These are phyloP conservation scores for Daubentonia madagascariensis DNA, from an alignment of 2,113 vertebrate genomes.

Conservation along the genomic window DNA sequence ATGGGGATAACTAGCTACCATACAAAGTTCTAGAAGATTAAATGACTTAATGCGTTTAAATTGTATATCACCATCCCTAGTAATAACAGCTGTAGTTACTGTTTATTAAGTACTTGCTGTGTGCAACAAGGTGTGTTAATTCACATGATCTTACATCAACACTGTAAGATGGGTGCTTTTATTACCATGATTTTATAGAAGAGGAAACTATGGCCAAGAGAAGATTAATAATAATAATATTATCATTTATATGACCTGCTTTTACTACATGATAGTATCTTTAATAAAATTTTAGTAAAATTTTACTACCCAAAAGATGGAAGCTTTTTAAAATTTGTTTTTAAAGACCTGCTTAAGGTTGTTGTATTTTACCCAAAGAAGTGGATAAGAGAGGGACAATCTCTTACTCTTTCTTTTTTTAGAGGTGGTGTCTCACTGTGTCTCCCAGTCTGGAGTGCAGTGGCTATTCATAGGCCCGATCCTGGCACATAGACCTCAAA, in stretches of 20 bases:
- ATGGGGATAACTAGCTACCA: background rate
- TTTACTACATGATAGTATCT: background rate
- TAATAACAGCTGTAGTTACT: background rate
- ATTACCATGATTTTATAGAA: conserved; percentile 4
- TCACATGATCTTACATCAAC: background rate
- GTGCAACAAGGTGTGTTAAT: background rate
- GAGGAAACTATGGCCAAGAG: background rate
- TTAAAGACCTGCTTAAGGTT: background rate
- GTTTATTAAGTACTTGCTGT: background rate
- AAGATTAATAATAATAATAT: background rate
- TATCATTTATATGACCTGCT: background rate
- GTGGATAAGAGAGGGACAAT: background rate
- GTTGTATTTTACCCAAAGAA: background rate
- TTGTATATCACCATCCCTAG: background rate
- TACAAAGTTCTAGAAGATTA: background rate
- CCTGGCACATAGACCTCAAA: too few species aligned
- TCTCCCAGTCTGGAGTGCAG: too few species aligned
- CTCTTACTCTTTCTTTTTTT: background rate
- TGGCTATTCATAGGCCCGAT: too few species aligned
- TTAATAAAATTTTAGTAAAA: background rate
- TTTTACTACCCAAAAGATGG: conserved; percentile 4
- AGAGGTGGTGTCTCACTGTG: too few species aligned
- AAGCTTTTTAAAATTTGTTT: background rate
- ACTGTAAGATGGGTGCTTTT: background rate
- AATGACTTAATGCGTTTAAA: background rate